These are phyloP conservation scores for Cataglyphis livida DNA, from an alignment of 2,888 invertebrate genomes.

Conservation along the genomic window DNA sequence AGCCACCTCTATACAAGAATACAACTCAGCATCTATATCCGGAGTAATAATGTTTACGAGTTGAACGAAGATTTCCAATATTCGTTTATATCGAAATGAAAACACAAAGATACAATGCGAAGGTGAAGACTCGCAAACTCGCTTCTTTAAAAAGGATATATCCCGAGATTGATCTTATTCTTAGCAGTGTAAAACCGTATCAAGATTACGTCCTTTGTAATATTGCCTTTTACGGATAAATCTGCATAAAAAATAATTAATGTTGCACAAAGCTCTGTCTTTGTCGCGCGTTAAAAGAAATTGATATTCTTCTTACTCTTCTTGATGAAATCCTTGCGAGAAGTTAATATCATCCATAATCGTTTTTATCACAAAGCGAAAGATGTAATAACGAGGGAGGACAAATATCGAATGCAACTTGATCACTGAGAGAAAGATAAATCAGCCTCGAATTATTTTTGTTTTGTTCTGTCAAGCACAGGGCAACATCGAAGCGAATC, in stretches of 20 bases:
- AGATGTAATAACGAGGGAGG: slow-evolving; percentile 25
- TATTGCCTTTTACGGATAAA: not conserved
- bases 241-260: slow-evolving; percentile 9
- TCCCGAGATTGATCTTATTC: not conserved
- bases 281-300: not conserved
- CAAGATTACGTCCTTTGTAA: not conserved
- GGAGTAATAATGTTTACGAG: slow-evolving; percentile 8
- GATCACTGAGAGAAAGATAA: slow-evolving; percentile 14
- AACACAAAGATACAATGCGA: not conserved
- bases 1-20: not conserved
- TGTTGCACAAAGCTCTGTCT: not conserved
- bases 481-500: slow-evolving; percentile 24
- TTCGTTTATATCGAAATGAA: slow-evolving; percentile 25
- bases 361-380: slow-evolving; percentile 10
- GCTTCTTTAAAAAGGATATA: not conserved
- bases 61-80: slow-evolving; percentile 23
- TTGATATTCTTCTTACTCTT: not conserved
- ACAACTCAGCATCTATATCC: not conserved
- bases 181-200: slow-evolving; percentile 5
- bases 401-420: slow-evolving; percentile 14
- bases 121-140: not conserved
- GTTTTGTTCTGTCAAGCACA: slow-evolving; percentile 13
- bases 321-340: too few relatives aligned
- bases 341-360: slow-evolving; percentile 20
- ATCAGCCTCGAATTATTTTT: slow-evolving; percentile 16